Evolutionary conservation across 2,797 vertebrate genomes (phyloP).

Genomic region (Sebastes cheni): DNA sequence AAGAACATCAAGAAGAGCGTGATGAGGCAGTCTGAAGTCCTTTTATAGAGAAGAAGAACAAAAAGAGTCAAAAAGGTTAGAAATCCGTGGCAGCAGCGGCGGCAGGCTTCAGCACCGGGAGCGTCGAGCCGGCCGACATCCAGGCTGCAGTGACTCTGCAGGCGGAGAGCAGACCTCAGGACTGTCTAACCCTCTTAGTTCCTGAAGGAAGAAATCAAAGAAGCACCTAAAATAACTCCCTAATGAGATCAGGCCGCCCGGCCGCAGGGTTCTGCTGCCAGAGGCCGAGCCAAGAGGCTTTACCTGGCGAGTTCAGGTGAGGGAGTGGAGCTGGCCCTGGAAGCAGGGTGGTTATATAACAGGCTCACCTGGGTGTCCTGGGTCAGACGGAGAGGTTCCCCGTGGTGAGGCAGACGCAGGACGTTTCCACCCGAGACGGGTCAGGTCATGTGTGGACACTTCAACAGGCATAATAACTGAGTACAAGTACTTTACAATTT

Average conservation of each 20-base stretch:
- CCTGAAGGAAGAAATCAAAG: slow-evolving; percentile 28
- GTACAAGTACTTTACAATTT: background rate
- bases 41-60: background rate
- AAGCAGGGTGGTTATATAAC: slow-evolving; percentile 43
- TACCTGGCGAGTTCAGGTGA: background rate
- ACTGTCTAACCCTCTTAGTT: slow-evolving; percentile 70
- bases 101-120: background rate
- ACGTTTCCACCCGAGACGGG: background rate
- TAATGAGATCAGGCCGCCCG: slow-evolving; percentile 65
- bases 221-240: slow-evolving; percentile 57
- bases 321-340: background rate
- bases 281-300: slow-evolving; percentile 45
- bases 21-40: background rate
- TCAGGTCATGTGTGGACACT: background rate
- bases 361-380: background rate
- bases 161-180: slow-evolving; percentile 37
- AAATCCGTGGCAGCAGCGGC: background rate
- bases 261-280: background rate
- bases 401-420: background rate
- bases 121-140: background rate
- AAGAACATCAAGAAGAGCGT: background rate
- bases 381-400: background rate
- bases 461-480: background rate
- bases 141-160: slow-evolving; percentile 45
- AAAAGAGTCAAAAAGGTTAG: background rate